phyloP scores from a whole-genome alignment of 2,113 vertebrate species.

The Fregata magnificens region DNA sequence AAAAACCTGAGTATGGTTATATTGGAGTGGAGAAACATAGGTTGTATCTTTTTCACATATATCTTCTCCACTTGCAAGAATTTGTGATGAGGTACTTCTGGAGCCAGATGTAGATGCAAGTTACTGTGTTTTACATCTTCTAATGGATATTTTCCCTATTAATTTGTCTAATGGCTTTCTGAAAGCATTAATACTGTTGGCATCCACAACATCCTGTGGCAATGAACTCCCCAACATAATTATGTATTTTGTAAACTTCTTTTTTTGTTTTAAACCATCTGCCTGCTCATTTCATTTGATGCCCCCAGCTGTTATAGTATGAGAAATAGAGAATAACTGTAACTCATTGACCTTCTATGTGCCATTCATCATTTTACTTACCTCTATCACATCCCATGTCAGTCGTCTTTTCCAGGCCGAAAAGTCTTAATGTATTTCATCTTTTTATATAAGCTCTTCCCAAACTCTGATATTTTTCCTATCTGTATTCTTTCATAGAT shows the following conservation, averaged over 20 bases:
- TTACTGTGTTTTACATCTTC: neutral
- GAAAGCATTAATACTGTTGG: neutral
- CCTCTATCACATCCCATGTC: neutral
- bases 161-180: neutral
- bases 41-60: neutral
- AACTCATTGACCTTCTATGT: neutral
- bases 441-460: neutral
- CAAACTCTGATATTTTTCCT: neutral
- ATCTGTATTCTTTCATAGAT: rapidly evolving
- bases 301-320: neutral
- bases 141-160: neutral
- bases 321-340: neutral
- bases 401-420: neutral
- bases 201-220: neutral
- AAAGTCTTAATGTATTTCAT: neutral
- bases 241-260: neutral
- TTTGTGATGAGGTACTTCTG: neutral
- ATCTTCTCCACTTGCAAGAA: neutral
- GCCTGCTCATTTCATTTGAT: neutral
- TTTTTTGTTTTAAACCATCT: neutral
- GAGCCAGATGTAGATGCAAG: neutral
- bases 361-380: neutral
- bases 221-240: neutral
- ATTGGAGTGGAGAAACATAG: neutral
- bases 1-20: rapidly evolving